Conservation (phyloP, 2,797 vertebrate species). For the Hoplostethus atlanticus region DNA sequence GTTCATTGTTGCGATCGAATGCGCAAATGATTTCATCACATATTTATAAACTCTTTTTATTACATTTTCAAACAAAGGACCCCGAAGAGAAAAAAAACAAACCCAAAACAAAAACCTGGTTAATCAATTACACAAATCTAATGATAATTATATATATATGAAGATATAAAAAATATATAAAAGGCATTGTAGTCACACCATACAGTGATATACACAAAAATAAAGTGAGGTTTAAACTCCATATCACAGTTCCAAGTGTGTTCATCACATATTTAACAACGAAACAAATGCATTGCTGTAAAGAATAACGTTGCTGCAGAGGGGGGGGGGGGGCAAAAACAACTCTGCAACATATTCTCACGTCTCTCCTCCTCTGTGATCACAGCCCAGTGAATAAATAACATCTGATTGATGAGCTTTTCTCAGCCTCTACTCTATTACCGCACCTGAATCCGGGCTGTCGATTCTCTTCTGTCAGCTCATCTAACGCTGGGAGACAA, state of each 20-base stretch:
- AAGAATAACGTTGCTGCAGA: slow-evolving; percentile 50
- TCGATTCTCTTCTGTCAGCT: slow-evolving; percentile 28
- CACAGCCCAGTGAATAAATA: slow-evolving; percentile 36
- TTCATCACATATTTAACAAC: slow-evolving; percentile 64
- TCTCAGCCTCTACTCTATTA: slow-evolving; percentile 35
- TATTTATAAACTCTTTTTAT: no score
- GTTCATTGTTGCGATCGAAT: slow-evolving; percentile 59
- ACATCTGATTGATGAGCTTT: slow-evolving; percentile 43
- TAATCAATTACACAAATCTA: no score
- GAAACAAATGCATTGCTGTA: slow-evolving; percentile 39
- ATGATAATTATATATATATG: no score
- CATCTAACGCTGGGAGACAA: slow-evolving; percentile 6
- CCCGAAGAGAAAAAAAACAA: no score
- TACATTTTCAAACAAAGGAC: no score
- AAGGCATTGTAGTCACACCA: no score
- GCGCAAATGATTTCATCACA: slow-evolving; percentile 47
- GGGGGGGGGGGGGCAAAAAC: slow-evolving; percentile 28
- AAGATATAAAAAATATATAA: no score
- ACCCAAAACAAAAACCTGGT: no score
- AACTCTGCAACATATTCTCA: slow-evolving; percentile 32
- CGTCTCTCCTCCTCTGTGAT: slow-evolving; percentile 42
- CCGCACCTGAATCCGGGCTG: slow-evolving; percentile 14
- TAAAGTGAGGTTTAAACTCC: no score
- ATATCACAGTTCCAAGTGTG: no score
- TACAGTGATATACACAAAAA: no score